Percentiles rank a stretch among this genome's conserved stretches.
These are phyloP conservation scores for Eupsittula cactorum DNA, from an alignment of 2,113 vertebrate genomes.

Conservation along the genomic window DNA sequence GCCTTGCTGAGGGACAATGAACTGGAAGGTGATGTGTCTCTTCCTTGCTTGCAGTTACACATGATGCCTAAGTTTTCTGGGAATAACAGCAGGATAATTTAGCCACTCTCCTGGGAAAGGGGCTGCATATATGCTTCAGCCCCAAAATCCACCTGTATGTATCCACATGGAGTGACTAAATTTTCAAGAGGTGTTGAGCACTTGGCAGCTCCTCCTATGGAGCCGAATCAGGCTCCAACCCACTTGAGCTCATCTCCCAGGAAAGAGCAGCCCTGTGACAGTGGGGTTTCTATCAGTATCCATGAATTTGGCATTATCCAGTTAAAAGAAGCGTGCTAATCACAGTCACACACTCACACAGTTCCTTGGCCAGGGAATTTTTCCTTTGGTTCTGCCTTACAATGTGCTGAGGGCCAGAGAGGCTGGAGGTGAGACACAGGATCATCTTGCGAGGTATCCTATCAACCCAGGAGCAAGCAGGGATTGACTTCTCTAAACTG, in stretches of 20 bases:
- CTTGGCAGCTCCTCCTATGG: background rate
- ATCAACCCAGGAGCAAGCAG: background rate
- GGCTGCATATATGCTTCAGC: background rate
- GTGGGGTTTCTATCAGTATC: background rate
- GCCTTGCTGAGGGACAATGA: background rate
- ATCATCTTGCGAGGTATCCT: background rate
- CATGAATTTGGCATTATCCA: background rate
- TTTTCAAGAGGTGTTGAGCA: background rate
- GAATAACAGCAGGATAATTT: background rate
- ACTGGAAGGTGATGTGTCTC: background rate
- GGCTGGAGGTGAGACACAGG: background rate
- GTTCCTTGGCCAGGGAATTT: background rate
- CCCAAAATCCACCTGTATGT: background rate
- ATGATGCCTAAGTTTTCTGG: background rate
- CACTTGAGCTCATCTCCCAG: background rate
- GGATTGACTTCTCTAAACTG: background rate
- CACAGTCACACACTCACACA: background rate
- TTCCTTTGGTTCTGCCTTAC: background rate
- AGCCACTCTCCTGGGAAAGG: background rate
- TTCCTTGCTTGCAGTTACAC: background rate
- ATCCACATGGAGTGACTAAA: background rate
- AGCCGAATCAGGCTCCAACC: background rate
- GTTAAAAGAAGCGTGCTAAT: background rate
- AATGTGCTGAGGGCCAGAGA: rapidly evolving
- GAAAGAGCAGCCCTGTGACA: background rate